A percentile compares a stretch with the other conserved stretches of the same genome.
These are phyloP conservation scores for Acromyrmex echinatior DNA, from an alignment of 1,140 invertebrate genomes.

Conservation along the genomic window DNA sequence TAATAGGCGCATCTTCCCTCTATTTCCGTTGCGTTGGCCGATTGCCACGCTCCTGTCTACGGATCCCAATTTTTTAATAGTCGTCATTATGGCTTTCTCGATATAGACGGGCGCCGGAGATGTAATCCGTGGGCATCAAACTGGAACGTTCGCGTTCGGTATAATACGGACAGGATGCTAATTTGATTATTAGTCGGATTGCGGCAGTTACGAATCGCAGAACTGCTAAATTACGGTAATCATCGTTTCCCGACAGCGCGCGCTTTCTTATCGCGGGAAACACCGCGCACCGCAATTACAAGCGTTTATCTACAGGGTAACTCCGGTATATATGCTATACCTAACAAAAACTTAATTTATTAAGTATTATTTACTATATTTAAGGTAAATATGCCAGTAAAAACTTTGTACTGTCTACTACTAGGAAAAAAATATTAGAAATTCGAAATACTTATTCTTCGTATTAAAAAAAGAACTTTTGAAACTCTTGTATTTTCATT, in stretches of 20 bases:
- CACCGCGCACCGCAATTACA: slow-evolving; percentile 8
- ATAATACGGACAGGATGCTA: slow-evolving; percentile 58
- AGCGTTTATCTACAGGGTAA: slow-evolving; percentile 26
- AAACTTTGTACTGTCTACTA: no score
- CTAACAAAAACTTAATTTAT: no score
- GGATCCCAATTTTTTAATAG: slow-evolving; percentile 58
- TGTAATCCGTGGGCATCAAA: slow-evolving; percentile 60
- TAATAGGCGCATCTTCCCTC: slow-evolving; percentile 65
- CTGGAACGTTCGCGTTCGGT: slow-evolving; percentile 53
- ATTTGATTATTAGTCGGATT: slow-evolving; percentile 64
- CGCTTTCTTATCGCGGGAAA: slow-evolving; percentile 58
- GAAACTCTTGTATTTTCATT: no score
- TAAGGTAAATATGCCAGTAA: no score
- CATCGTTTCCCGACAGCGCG: slow-evolving; percentile 53
- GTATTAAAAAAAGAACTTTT: no score
- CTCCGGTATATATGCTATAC: background rate
- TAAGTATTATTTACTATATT: no score
- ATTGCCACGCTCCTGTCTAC: slow-evolving; percentile 50
- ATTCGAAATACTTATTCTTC: no score
- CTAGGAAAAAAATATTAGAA: no score
- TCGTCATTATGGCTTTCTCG: slow-evolving; percentile 54
- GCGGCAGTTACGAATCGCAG: slow-evolving; percentile 56
- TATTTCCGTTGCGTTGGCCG: slow-evolving; percentile 57
- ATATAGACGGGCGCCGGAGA: slow-evolving; percentile 35
- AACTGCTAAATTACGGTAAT: slow-evolving; percentile 54